These are phyloP conservation scores for Heliconius hewitsoni DNA, from an alignment of 1,140 invertebrate genomes.

Conservation along the genomic window DNA sequence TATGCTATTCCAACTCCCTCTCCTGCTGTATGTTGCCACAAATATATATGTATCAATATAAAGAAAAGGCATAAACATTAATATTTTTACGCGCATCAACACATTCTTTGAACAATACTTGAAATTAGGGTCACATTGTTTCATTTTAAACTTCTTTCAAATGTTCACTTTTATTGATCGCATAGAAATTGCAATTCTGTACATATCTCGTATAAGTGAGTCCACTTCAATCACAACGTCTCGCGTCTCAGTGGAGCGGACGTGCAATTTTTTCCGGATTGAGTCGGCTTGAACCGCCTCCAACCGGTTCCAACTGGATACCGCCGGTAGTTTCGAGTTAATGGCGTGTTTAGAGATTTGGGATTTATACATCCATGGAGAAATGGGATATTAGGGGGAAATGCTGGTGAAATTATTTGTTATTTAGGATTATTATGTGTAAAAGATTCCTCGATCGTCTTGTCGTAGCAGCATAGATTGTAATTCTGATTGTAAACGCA, in stretches of 20 bases:
- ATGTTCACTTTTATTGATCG: conserved; percentile 1
- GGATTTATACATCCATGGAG: conserved; percentile 16
- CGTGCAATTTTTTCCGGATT: conserved; percentile 34
- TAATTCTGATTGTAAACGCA: too few relatives aligned
- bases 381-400: conserved; percentile 11
- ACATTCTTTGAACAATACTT: not conserved
- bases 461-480: too few relatives aligned
- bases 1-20: too few relatives aligned
- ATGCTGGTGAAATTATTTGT: not conserved
- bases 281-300: conserved; percentile 18
- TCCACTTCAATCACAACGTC: conserved; percentile 29
- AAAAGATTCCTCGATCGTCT: not conserved
- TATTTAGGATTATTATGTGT: not conserved
- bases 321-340: conserved; percentile 29
- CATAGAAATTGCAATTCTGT: conserved; percentile 13
- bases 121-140: not conserved
- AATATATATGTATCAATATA: not conserved
- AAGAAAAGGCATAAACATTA: not conserved
- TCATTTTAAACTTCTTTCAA: not conserved
- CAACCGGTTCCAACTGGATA: conserved; percentile 25
- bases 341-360: conserved; percentile 33
- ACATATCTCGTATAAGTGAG: conserved; percentile 21
- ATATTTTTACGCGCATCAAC: not conserved
- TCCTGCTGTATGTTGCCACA: too few relatives aligned
- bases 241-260: conserved; percentile 24